These are phyloP conservation scores for Camponotus floridanus DNA, from an alignment of 1,140 invertebrate species.

Conservation along the genomic window DNA sequence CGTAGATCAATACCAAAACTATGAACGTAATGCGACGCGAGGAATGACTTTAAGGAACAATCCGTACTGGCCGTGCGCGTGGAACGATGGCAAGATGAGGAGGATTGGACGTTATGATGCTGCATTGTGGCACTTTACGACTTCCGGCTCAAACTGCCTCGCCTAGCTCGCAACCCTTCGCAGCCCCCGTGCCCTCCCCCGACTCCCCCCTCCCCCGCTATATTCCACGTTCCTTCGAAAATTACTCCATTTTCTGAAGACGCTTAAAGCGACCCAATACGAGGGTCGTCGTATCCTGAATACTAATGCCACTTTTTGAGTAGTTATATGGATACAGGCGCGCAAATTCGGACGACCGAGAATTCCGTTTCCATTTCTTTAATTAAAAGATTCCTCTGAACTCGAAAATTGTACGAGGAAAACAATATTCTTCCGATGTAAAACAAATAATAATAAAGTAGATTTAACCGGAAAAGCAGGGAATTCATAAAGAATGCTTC, in stretches of 20 bases:
- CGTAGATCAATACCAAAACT: conserved; percentile 60
- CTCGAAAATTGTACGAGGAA: background rate
- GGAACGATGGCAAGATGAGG: conserved; percentile 29
- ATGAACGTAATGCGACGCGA: conserved; percentile 37
- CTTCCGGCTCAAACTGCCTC: conserved; percentile 65
- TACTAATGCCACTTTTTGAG: conserved; percentile 30
- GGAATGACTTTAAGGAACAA: conserved; percentile 54
- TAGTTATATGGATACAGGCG: background rate
- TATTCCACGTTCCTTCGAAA: conserved; percentile 35
- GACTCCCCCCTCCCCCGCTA: background rate
- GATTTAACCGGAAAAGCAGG: no score
- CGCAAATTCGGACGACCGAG: background rate
- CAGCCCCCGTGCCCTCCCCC: conserved; percentile 24
- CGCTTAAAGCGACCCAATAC: conserved; percentile 43
- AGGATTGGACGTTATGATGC: conserved; percentile 64
- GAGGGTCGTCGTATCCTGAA: conserved; percentile 3
- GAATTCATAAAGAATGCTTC: no score
- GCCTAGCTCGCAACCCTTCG: conserved; percentile 46
- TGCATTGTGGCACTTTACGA: conserved; percentile 75
- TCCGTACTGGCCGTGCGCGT: conserved; percentile 17
- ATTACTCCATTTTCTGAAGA: conserved; percentile 63
- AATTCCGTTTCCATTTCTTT: background rate
- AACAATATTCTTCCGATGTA: background rate
- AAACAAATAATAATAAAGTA: background rate
- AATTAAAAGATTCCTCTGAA: background rate